A percentile compares a stretch with the other conserved stretches of the same genome.
Conservation (phyloP, 1,140 invertebrate genomes). For the Tetramorium alpestre region DNA sequence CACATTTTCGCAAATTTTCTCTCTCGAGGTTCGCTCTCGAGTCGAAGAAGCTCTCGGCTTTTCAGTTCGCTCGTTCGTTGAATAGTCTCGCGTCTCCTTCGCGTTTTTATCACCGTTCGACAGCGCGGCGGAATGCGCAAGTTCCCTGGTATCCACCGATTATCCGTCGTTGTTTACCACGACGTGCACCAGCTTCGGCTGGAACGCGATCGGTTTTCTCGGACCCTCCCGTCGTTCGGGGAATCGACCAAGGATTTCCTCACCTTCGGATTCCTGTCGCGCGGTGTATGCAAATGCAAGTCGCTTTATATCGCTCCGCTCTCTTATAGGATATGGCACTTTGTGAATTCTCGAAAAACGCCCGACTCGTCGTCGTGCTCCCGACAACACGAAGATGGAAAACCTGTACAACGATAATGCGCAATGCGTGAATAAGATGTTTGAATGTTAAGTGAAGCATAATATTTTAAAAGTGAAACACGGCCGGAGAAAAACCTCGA, state of each 20-base stretch:
- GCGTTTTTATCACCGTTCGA: background rate
- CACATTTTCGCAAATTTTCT: constrained; percentile 10
- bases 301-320: constrained; percentile 14
- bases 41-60: background rate
- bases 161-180: constrained; percentile 30
- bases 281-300: constrained; percentile 37
- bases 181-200: constrained; percentile 32
- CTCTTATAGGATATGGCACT: constrained; percentile 47
- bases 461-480: background rate
- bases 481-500: background rate
- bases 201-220: constrained; percentile 51
- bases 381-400: constrained; percentile 42
- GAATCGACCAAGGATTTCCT: constrained; percentile 56
- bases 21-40: constrained; percentile 1
- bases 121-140: constrained; percentile 13
- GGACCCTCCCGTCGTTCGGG: constrained; percentile 18
- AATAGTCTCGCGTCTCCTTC: background rate
- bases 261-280: constrained; percentile 45
- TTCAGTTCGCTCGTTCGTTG: constrained; percentile 44
- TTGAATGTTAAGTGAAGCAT: background rate
- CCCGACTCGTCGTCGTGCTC: constrained; percentile 18
- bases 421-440: constrained; percentile 8
- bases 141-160: background rate
- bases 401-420: constrained; percentile 48
- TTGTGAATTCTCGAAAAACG: constrained; percentile 49